Base-by-base conservation (phyloP, 2,113 vertebrate species). In the Lepus europaeus region DNA sequence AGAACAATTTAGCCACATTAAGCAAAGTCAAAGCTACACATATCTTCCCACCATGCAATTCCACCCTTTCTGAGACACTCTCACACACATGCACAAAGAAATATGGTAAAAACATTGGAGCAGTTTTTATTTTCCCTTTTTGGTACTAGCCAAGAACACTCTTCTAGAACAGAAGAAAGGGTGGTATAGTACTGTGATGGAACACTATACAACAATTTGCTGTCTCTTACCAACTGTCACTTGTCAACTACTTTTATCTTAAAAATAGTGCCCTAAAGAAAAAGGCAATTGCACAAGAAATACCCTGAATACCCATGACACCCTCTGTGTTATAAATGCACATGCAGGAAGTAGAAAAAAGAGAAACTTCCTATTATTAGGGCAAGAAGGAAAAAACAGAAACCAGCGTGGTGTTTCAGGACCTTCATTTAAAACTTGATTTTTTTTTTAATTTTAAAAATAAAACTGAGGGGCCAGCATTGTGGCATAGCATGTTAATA, bases 381-480 rank as follows among this genome's bases (percentile, higher is more conserved):
- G 29, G 39, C 81, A 12, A 79, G 10, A 53, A 29, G 39, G 1
- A 33, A 0, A 53, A 93, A 31, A 49, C 51, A 25, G 73, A 11
- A 45, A 64, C 22, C 76, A 73, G 16, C 3, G 6, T 94, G 59
- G 4, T 29, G 11, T 10, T 91, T 51, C 61, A 61, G 69, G 17
- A 70, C 7, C 20, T 78, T 85, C 36, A 22, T 63, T 29, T 83
- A 74, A 85, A 91, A 74, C 17, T 68, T 29, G 27, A n/a, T 27
- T 74, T 49, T 89, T 29, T 85, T 87, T 69, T n/a, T 3, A 36
- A 91, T 49, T 90, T 90, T 66, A 73, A 73, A 68, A 80, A 74
- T 3, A 69, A 39, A 86, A 88, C 6, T 45, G 22, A 94, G 13
- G 8, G 12, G 56, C 56, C 56, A 59, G 56, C 56, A 59, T 59